These are phyloP conservation scores for Drosophila arizonae DNA, from an alignment of 1,140 invertebrate species.

Conservation along the genomic window DNA sequence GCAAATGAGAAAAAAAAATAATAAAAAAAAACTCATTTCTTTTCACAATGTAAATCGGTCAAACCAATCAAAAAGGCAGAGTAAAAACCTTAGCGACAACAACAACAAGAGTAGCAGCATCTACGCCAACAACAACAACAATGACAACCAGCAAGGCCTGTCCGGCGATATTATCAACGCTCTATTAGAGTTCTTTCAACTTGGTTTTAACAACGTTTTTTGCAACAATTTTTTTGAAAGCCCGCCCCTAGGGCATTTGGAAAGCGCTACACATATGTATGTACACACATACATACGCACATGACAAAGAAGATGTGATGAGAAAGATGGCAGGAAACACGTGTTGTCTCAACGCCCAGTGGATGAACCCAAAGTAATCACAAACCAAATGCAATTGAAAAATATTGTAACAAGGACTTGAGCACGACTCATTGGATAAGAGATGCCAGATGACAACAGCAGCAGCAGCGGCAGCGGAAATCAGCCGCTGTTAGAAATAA, in stretches of 20 bases:
- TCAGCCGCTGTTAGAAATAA: constrained; percentile 36
- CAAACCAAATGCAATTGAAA: constrained; percentile 44
- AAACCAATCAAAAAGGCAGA: constrained; percentile 69
- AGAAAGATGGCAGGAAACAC: constrained; percentile 10
- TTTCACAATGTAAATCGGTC: constrained; percentile 79
- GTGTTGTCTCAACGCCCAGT: constrained; percentile 20
- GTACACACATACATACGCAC: neutral
- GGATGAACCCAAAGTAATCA: constrained; percentile 44
- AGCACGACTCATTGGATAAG: constrained; percentile 56
- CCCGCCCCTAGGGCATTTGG: constrained; percentile 8
- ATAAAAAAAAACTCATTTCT: constrained; percentile 64
- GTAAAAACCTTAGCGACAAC: constrained; percentile 30
- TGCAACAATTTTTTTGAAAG: constrained; percentile 30
- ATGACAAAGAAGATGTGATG: constrained; percentile 8
- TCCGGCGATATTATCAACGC: constrained; percentile 43
- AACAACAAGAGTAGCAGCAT: constrained; percentile 10
- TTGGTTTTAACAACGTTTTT: constrained; percentile 29
- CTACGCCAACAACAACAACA: constrained; percentile 14
- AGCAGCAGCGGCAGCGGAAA: constrained; percentile 25
- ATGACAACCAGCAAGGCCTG: constrained; percentile 37
- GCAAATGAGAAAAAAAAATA: constrained; percentile 33
- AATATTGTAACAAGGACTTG: constrained; percentile 65
- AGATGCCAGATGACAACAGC: constrained; percentile 15
- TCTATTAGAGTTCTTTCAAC: constrained; percentile 53
- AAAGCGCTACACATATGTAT: constrained; percentile 16